Percentiles rank a stretch among this genome's conserved stretches.
phyloP scores from a whole-genome alignment of 2,797 vertebrate genomes.

The Gephyroberyx darwinii region DNA sequence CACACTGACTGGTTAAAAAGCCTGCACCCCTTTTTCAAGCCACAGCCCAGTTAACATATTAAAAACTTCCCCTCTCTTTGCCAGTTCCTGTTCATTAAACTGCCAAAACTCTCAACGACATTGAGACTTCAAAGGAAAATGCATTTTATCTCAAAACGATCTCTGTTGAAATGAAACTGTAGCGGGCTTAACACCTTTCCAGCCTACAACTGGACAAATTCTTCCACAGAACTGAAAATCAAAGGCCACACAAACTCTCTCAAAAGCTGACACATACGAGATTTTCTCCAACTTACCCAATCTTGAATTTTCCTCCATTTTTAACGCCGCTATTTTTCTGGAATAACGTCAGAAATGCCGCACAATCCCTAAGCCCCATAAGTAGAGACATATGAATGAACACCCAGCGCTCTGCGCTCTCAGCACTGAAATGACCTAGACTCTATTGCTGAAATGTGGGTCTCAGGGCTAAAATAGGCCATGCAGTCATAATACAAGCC shows the following conservation, averaged over 20 bases:
- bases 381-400: constrained; percentile 24
- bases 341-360: constrained; percentile 57
- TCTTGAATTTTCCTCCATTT: constrained; percentile 50
- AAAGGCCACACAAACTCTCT: constrained; percentile 30
- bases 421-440: constrained; percentile 45
- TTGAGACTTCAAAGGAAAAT: constrained; percentile 41
- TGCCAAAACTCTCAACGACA: constrained; percentile 37
- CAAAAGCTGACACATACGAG: constrained; percentile 26
- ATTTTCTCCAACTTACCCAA: constrained; percentile 61
- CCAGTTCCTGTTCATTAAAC: constrained; percentile 17
- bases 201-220: constrained; percentile 45
- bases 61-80: constrained; percentile 25
- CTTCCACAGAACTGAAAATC: constrained; percentile 43
- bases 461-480: constrained; percentile 72
- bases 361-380: constrained; percentile 66
- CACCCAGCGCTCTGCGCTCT: constrained; percentile 3
- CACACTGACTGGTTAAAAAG: constrained; percentile 22
- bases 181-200: constrained; percentile 10
- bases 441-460: constrained; percentile 57
- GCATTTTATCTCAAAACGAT: constrained; percentile 31
- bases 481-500: constrained; percentile 67
- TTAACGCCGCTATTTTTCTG: constrained; percentile 18
- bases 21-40: not conserved
- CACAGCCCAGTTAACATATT: constrained; percentile 6
- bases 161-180: not conserved